Conservation (phyloP, 2,888 invertebrate species). For the Frankliniella intonsa region DNA sequence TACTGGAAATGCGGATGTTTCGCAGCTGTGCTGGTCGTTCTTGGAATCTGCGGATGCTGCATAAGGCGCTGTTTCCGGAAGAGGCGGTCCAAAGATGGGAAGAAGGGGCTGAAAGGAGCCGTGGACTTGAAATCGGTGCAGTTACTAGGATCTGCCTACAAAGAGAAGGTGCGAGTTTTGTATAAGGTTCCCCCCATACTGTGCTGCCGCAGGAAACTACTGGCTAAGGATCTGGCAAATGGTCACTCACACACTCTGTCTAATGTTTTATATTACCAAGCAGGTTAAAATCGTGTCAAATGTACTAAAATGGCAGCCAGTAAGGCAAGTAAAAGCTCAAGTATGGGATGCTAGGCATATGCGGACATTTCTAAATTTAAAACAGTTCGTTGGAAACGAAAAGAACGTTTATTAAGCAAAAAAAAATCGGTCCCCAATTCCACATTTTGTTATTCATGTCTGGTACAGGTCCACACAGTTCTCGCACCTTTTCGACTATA, state of each 20-base stretch:
- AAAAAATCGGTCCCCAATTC: no score
- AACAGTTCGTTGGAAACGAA: no score
- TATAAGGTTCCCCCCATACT: background rate
- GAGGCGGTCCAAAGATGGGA: conserved; percentile 87
- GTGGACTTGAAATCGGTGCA: conserved; percentile 97
- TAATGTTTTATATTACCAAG: no score
- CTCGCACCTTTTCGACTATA: conserved; percentile 7
- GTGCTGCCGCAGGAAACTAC: background rate
- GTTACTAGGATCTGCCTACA: conserved; percentile 91
- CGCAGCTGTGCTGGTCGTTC: conserved; percentile 64
- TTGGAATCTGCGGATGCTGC: conserved; percentile 86
- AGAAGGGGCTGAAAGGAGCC: conserved; percentile 79
- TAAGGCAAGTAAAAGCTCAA: background rate
- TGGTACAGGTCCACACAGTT: background rate
- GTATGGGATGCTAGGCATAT: background rate
- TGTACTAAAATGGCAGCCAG: background rate
- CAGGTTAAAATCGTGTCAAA: no score
- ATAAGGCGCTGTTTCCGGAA: conserved; percentile 89
- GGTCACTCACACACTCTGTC: conserved; percentile 20
- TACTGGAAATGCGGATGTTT: background rate
- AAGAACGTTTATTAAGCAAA: no score
- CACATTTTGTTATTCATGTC: no score
- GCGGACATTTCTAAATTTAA: no score
- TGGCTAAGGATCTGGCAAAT: background rate
- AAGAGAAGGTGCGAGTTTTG: conserved; percentile 80